Evolutionary conservation across 2,797 vertebrate species (phyloP), one percentile per base, ranked within the genome.

Genomic region (Nannoperca obscura): DNA sequence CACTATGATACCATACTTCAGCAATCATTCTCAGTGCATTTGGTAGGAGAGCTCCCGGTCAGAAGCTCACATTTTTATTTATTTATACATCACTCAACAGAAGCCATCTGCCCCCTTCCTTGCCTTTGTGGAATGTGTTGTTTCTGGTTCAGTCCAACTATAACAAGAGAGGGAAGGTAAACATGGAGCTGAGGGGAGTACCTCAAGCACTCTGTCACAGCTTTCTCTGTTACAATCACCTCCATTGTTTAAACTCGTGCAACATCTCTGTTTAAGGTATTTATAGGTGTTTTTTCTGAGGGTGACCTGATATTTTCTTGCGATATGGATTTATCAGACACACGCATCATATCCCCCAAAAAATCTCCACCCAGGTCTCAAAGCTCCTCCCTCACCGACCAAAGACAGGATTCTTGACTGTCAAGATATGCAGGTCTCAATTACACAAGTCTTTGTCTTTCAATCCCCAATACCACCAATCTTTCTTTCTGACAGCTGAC

Each of bases 191-290:
- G 78, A 71, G 42, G 58, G 61, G 30, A 0, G n/a, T 1, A 77
- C 54, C 63, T 68, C n/a, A 0, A 75, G 69, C 64, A 57, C 54
- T 59, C 79, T 64, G 59, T 74, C 75, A 67, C 59, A 40, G 71
- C 38, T 27, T 78, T 71, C 44, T 27, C 27, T 14, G 24, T 62
- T 70, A 64, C 30, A 80, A 75, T 75, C 49, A 65, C 64, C 40
- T 53, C 44, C 73, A 44, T 50, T 91, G 82, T 88, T 89, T 77
- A 74, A 85, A 86, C 89, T 83, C 81, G 82, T 88, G 84, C 63
- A 71, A 1, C 34, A 4, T 22, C 19, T 65, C 55, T 44, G 19
- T 40, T 54, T 1, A 60, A 71, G 44, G 47, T 49, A 65, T 63
- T 80, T 61, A 17, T 17, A 57, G 36, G 50, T 30, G 32, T 32